These are phyloP conservation scores for Magallana angulata DNA, from an alignment of 1,140 invertebrate genomes.

Conservation along the genomic window DNA sequence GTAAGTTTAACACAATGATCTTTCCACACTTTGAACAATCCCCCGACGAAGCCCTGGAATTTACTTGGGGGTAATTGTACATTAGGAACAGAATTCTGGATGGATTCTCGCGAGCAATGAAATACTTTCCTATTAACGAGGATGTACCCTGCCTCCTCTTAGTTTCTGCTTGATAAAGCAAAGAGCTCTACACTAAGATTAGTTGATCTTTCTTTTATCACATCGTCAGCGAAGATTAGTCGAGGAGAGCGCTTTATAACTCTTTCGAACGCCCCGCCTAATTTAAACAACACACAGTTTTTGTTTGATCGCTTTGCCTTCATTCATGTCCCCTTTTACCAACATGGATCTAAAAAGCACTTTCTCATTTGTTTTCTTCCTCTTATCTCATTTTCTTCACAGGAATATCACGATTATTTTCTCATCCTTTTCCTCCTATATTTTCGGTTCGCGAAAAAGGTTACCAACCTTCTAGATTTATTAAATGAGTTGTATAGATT, in stretches of 20 bases:
- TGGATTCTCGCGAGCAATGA: constrained; percentile 19
- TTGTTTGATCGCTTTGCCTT: constrained; percentile 14
- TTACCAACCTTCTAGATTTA: constrained; percentile 2
- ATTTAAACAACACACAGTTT: constrained; percentile 31
- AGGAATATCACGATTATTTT: constrained; percentile 17
- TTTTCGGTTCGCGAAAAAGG: neutral
- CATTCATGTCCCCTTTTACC: neutral
- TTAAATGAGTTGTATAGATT: neutral
- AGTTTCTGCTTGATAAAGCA: constrained; percentile 27
- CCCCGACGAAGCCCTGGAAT: constrained; percentile 3
- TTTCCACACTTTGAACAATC: constrained; percentile 33
- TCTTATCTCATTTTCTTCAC: constrained; percentile 32
- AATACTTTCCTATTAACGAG: constrained; percentile 27
- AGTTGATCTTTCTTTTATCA: constrained; percentile 38
- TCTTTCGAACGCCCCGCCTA: constrained; percentile 31
- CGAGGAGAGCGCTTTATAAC: constrained; percentile 15
- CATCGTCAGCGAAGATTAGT: constrained; percentile 25
- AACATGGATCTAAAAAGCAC: constrained; percentile 13
- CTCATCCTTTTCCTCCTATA: neutral
- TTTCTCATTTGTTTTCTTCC: constrained; percentile 3
- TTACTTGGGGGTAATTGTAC: constrained; percentile 31
- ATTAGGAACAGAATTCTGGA: constrained; percentile 27
- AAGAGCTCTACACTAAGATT: constrained; percentile 27
- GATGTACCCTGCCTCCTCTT: constrained; percentile 32
- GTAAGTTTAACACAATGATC: constrained; percentile 36